Base-by-base conservation (phyloP, 2,888 invertebrate genomes). In the Apamea epomidion region DNA sequence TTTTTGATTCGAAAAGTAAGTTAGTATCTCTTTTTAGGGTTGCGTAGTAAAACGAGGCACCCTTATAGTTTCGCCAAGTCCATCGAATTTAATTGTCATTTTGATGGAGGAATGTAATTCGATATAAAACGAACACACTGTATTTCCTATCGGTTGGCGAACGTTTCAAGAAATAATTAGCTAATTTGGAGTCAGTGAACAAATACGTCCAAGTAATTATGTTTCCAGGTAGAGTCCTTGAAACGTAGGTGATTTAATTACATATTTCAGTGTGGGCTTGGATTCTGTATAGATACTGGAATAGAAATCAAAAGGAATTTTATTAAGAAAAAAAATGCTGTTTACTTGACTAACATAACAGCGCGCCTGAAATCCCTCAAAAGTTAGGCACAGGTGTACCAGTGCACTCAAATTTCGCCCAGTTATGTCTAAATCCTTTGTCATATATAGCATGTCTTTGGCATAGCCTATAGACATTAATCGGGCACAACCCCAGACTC, bases 191-290 rank as follows among this genome's bases (percentile, higher is more conserved):
- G 58, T 51, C 60, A 29, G 37, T 42, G n/a, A 65, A 51, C 37
- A 6, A 70, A 69, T 6, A 60, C 42, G 67, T 70, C 37, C 48
- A 62, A 64, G 60, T 74, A 75, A 73, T 67, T 73, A 75, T 16
- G 5, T 64, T 77, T 65, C 37, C 54, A 37, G 29, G n/a, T 48
- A 37, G 58, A 64, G 76, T 75, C 48, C 51, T 76, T 70, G 62
- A 76, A 70, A 75, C 71, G 65, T 62, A 25, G 29, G 2, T 78
- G 62, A 78, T 67, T 75, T 78, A 48, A 73, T 80, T 73, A 69
- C 75, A 83, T 75, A 70, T 67, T 78, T 62, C 12, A 67, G 62
- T 21, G 48, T 32, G n/a, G 37, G 32, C 42, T 58, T 12, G 14
- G 51, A 73, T 29, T 5, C 0, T 1, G 7, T 16, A 68, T 29